phyloP scores from a whole-genome alignment of 2,113 vertebrate genomes.

The Lagopus muta region DNA sequence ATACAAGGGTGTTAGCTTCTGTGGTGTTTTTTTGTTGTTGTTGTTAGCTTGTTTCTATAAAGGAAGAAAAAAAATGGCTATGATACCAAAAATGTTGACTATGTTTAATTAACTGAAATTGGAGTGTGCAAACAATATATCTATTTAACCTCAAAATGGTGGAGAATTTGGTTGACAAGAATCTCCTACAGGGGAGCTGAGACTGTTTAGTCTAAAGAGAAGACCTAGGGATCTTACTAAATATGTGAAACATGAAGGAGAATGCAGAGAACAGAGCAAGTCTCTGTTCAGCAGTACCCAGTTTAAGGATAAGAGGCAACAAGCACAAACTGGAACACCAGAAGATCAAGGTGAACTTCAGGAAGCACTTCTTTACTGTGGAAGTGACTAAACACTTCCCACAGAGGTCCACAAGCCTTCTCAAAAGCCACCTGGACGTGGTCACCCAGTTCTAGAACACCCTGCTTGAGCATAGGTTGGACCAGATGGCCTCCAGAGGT shows the following conservation, averaged over 20 bases:
- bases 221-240: background rate
- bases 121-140: background rate
- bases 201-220: background rate
- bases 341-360: background rate
- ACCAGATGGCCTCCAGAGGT: background rate
- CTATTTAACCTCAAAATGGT: background rate
- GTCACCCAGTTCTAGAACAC: fast-evolving
- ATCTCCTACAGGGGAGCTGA: background rate
- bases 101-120: constrained; percentile 19
- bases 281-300: background rate
- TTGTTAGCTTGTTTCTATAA: background rate
- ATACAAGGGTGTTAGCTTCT: background rate
- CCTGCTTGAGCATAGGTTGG: background rate
- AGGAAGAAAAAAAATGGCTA: constrained; percentile 3
- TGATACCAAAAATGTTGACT: constrained; percentile 11
- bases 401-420: background rate
- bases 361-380: background rate
- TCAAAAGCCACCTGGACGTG: background rate
- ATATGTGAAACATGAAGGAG: background rate
- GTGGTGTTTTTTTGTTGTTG: background rate
- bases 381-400: background rate
- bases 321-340: background rate
- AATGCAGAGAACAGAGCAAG: background rate
- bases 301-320: background rate
- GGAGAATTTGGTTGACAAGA: background rate